Conservation (phyloP, 2,797 vertebrate genomes). For the Pteropus rufus region DNA sequence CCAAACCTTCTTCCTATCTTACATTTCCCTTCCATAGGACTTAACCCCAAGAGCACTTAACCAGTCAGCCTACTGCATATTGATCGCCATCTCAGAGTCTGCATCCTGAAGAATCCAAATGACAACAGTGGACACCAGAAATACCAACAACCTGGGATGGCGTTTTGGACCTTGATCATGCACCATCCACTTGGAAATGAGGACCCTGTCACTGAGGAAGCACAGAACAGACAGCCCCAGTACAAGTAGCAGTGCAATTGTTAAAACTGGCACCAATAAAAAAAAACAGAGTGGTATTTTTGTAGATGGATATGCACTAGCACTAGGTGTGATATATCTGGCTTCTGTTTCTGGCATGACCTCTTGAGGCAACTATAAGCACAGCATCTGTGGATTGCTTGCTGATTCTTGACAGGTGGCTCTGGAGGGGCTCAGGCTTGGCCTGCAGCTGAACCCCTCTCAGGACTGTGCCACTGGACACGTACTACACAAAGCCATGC, state of each 20-base stretch:
- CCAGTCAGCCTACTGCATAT: background rate
- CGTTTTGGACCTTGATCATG: background rate
- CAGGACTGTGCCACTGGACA: no score
- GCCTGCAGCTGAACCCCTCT: no score
- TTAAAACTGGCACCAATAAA: background rate
- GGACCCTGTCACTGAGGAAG: no score
- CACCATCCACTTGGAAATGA: background rate
- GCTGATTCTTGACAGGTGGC: no score
- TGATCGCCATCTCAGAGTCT: background rate
- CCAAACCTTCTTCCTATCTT: background rate
- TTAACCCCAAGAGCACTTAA: background rate
- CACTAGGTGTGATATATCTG: background rate
- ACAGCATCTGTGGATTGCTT: no score
- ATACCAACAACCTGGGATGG: background rate
- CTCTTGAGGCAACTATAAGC: no score
- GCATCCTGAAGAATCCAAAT: background rate
- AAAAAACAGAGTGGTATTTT: background rate
- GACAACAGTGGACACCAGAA: background rate
- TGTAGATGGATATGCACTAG: background rate
- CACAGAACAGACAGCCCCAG: no score
- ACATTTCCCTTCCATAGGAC: background rate
- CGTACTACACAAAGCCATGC: no score
- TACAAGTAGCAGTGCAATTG: no score
- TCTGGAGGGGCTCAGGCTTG: no score
- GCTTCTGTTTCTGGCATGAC: no score